Base-by-base conservation (phyloP, 1,140 invertebrate species). In the Nylanderia fulva region DNA sequence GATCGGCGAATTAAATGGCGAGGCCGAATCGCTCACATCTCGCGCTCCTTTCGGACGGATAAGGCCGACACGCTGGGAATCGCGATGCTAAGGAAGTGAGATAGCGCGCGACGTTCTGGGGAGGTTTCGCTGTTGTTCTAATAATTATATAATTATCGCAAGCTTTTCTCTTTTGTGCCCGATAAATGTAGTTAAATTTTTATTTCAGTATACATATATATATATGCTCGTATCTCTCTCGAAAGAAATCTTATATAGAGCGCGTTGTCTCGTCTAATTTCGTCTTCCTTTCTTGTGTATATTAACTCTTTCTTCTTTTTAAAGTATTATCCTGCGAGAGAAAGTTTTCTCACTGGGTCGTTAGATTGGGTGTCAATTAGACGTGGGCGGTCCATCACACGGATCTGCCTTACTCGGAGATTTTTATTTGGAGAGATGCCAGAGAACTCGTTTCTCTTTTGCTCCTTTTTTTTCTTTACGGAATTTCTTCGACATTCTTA, bases 341-440 rank as follows among this genome's bases (percentile, higher is more conserved):
- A 36, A 54, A 54, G 6, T 27, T 60, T 77, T 64, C 15, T 58
- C 52, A n/a, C 74, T 68, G 45, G 45, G 58, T 58, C 75, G 54
- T 87, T 90, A 83, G 84, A 90, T 88, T 86, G 86, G 80, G 86
- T 88, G 88, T 88, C 87, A 89, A 90, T 90, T 88, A 90, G 80
- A 86, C 76, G 84, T 88, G 88, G 88, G 76, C 71, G 76, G 84
- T 90, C 88, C 84, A 88, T 90, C 79, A 86, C 79, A 86, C 72
- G 63, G 68, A 76, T 86, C 86, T 77, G 86, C 54, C 83, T 72
- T 84, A 48, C 33, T 77, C 66, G 24, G 39, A 85, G 24, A 11
- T 72, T 58, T 71, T 85, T 76, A 60, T 42, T 80, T 42, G 11
- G 27, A 21, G 27, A 21, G 21, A 15, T 11, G n/a, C 11, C 58